Percentiles rank a stretch among this genome's conserved stretches.
These are phyloP conservation scores for Salarias fasciatus DNA, from an alignment of 2,797 vertebrate genomes.

Conservation along the genomic window DNA sequence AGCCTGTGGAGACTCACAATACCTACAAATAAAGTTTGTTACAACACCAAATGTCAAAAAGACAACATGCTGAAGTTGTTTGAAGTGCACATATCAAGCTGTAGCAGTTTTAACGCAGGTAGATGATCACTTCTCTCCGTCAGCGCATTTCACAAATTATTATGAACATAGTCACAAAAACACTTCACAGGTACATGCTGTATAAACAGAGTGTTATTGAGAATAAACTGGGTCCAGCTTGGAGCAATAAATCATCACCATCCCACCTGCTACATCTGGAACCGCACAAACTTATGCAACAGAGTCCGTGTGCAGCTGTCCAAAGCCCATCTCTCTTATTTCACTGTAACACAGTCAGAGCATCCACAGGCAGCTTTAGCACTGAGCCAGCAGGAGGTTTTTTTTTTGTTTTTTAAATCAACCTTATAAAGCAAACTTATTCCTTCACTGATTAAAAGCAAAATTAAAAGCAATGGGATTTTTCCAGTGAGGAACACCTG, in stretches of 20 bases:
- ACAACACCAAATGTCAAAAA: not conserved
- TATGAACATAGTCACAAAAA: conserved; percentile 9
- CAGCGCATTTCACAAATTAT: conserved; percentile 18
- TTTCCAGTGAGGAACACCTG: too few species aligned
- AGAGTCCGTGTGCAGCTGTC: conserved; percentile 36
- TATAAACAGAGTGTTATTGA: conserved; percentile 24
- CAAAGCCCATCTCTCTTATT: conserved; percentile 23
- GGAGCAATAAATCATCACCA: conserved; percentile 50
- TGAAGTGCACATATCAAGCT: not conserved
- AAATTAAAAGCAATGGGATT: too few species aligned
- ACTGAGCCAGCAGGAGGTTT: not conserved
- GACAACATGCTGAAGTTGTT: not conserved
- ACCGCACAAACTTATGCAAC: conserved; percentile 31
- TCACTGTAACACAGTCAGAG: not conserved
- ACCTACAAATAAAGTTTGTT: too few species aligned
- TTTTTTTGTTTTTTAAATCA: too few species aligned
- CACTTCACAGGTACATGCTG: conserved; percentile 50
- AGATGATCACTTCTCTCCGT: conserved; percentile 9
- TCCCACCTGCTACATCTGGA: conserved; percentile 48
- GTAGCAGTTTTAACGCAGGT: conserved; percentile 1
- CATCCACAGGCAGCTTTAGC: not conserved
- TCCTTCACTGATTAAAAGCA: too few species aligned
- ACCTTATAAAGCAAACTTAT: too few species aligned
- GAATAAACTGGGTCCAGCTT: conserved; percentile 38
- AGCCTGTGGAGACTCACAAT: too few species aligned